phyloP scores from a whole-genome alignment of 2,113 vertebrate species.

The Percopsis transmontana region DNA sequence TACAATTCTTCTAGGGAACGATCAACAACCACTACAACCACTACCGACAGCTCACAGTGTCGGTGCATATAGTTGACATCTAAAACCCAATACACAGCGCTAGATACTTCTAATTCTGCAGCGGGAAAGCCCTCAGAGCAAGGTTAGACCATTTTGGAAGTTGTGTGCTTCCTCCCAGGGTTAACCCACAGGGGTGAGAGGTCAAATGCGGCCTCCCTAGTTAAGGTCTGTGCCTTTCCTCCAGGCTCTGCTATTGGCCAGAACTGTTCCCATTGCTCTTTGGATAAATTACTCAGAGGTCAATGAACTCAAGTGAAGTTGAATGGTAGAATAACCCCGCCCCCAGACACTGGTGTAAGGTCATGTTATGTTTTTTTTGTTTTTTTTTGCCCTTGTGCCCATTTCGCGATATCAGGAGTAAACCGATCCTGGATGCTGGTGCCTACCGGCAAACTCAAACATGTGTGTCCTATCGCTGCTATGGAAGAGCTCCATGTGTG shows the following conservation, averaged over 20 bases:
- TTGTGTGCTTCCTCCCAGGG: constrained; percentile 58
- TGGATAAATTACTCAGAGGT: constrained; percentile 60
- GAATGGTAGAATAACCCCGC: constrained; percentile 36
- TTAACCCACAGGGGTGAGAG: constrained; percentile 59
- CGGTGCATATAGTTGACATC: constrained; percentile 68
- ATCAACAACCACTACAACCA: constrained; percentile 39
- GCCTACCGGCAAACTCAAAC: constrained; percentile 39
- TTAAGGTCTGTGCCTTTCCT: constrained; percentile 61
- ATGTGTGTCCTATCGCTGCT: constrained; percentile 6
- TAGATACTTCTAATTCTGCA: constrained; percentile 60
- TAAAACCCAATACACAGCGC: constrained; percentile 63
- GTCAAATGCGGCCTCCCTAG: constrained; percentile 61
- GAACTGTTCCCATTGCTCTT: constrained; percentile 39
- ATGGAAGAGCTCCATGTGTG: constrained; percentile 27
- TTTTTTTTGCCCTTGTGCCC: constrained; percentile 39
- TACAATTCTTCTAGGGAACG: constrained; percentile 49
- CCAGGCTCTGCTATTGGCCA: constrained; percentile 52
- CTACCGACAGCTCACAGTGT: constrained; percentile 62
- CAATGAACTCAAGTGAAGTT: constrained; percentile 60
- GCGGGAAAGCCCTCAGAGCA: constrained; percentile 62
- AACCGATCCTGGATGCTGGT: constrained; percentile 39
- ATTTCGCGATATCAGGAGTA: constrained; percentile 32
- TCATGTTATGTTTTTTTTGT: constrained; percentile 44
- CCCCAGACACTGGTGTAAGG: constrained; percentile 30
- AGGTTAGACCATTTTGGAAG: constrained; percentile 67